Evolutionary conservation across 2,888 invertebrate genomes (phyloP), one percentile per base, ranked within the genome.

Genomic region (Diloba caeruleocephala): DNA sequence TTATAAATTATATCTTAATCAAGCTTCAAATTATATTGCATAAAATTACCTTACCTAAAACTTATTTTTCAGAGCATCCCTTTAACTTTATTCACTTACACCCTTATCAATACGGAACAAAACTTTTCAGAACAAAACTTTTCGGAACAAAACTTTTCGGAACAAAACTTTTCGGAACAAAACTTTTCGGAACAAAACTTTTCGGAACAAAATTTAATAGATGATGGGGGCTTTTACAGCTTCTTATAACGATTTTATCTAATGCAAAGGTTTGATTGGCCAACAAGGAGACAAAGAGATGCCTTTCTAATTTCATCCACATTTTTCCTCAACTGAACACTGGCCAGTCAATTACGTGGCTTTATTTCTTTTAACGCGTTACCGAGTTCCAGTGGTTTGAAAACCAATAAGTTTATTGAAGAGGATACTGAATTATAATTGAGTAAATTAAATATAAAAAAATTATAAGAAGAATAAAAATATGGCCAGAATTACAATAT

Each of bases 281-380:
- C 53, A 33, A 42, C 37, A 41, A 50, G 26, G 59, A 65, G 64
- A 61, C 48, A 54, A 52, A 59, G 51, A 1, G 50, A 62, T 34
- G 49, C 46, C 43, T 12, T 37, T 41, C 42, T 51, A 59, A 54
- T 57, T 71, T 34, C 26, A 48, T 31, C 28, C 33, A 38, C 54
- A 53, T 66, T 71, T 67, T 67, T 55, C 58, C 59, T 55, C 32
- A 44, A 58, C 29, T 31, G 33, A 44, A 34, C 38, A 26, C 36
- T 21, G 46, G 48, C 28, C 46, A 53, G 56, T 67, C 75, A 78
- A 79, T 76, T 79, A 71, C 64, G 56, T 46, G 36, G 52, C 50
- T 68, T 77, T 72, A 71, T 71, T 77, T 72, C 63, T 69, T 67
- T 76, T 69, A 67, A 71, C 72, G 64, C 66, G 36, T 58, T 63